Evolutionary conservation across 2,113 vertebrate genomes (phyloP).

Genomic region (Acanthochromis polyacanthus): DNA sequence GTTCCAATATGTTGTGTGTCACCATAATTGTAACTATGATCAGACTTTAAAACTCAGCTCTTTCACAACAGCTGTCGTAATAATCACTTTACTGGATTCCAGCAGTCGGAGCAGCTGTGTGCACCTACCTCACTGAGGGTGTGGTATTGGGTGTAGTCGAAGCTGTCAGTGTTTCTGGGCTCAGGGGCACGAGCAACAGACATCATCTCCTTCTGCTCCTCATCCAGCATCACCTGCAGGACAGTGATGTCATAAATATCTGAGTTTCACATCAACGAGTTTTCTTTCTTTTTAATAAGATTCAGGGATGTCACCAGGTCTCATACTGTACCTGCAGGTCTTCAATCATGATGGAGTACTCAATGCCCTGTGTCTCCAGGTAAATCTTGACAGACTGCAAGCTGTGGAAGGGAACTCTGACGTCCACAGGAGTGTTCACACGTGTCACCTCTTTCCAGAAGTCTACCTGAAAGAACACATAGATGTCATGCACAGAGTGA

Average conservation of each 20-base stretch:
- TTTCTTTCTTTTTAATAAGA: background rate
- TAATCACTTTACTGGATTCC: background rate
- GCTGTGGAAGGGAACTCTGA: slow-evolving; percentile 85
- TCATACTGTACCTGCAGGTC: slow-evolving; percentile 88
- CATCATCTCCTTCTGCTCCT: slow-evolving; percentile 86
- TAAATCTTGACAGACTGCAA: slow-evolving; percentile 84
- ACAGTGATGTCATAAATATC: background rate
- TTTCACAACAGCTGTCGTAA: background rate
- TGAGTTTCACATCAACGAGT: background rate
- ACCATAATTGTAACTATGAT: no score
- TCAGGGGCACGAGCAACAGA: slow-evolving; percentile 23
- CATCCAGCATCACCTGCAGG: slow-evolving; percentile 85
- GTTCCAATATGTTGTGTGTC: no score
- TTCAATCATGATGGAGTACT: slow-evolving; percentile 88
- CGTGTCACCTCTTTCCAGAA: slow-evolving; percentile 86
- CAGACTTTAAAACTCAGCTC: no score
- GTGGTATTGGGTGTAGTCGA: slow-evolving; percentile 89
- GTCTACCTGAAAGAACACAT: slow-evolving; percentile 85
- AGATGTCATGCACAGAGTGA: background rate
- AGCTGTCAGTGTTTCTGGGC: slow-evolving; percentile 82
- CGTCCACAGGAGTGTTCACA: slow-evolving; percentile 80
- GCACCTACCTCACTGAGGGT: slow-evolving; percentile 84
- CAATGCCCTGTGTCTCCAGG: slow-evolving; percentile 82
- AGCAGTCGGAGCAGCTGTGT: background rate
- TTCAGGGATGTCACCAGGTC: no score